These are phyloP conservation scores for Pseudomyrmex pallidus DNA, from an alignment of 1,140 invertebrate genomes.

Conservation along the genomic window DNA sequence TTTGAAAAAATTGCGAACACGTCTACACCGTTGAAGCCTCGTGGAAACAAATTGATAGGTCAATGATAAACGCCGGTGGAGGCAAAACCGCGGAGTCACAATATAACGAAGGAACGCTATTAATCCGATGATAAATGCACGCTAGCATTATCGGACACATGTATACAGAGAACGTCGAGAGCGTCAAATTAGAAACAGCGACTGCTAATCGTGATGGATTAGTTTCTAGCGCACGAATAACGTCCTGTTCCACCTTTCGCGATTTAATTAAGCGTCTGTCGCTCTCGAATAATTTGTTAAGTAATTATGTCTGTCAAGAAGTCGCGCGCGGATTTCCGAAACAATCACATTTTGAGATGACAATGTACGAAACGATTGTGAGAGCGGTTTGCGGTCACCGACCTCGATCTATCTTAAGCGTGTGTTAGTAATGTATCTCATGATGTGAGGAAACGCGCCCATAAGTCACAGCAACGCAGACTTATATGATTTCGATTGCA, in stretches of 20 bases:
- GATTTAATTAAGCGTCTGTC: conserved; percentile 60
- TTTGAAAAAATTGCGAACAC: too few species aligned
- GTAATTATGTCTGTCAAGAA: conserved; percentile 47
- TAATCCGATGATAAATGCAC: conserved; percentile 68
- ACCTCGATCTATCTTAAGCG: background rate
- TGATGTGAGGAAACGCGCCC: conserved; percentile 9
- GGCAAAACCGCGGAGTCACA: conserved; percentile 50
- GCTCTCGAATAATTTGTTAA: conserved; percentile 56
- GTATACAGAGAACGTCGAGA: conserved; percentile 54
- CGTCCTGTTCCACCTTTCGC: conserved; percentile 32
- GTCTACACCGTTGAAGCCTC: conserved; percentile 33
- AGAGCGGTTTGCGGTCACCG: background rate
- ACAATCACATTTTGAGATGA: conserved; percentile 25
- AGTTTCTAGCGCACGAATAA: conserved; percentile 39
- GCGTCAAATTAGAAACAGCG: conserved; percentile 57
- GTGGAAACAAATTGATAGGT: conserved; percentile 65
- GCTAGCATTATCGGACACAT: conserved; percentile 48
- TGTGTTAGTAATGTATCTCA: background rate
- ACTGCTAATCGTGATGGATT: conserved; percentile 63
- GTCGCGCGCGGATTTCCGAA: background rate
- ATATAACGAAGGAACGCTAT: conserved; percentile 53
- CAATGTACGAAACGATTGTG: conserved; percentile 11
- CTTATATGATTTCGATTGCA: background rate
- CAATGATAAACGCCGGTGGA: conserved; percentile 65
- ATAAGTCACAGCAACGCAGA: background rate